These are phyloP conservation scores for Aegypius monachus DNA, from an alignment of 2,113 vertebrate species.

Conservation along the genomic window DNA sequence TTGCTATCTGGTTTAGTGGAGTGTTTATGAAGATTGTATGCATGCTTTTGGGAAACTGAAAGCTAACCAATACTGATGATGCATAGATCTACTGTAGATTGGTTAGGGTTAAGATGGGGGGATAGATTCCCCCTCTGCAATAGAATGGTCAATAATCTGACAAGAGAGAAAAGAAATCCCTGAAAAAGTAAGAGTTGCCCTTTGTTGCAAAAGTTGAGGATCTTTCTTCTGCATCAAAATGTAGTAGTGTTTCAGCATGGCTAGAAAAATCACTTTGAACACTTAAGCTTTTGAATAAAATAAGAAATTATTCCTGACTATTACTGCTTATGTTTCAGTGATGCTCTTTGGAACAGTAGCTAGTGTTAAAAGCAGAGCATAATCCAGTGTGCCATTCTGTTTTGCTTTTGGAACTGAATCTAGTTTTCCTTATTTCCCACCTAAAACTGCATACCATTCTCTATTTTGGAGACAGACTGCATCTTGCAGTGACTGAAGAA, in stretches of 20 bases:
- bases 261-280: not conserved
- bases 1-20: not conserved
- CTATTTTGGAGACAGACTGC: not conserved
- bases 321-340: not conserved
- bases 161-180: not conserved
- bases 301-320: not conserved
- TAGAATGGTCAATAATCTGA: not conserved
- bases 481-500: not conserved
- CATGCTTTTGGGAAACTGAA: not conserved
- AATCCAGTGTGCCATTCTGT: not conserved
- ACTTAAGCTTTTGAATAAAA: not conserved
- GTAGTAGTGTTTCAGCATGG: not conserved
- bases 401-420: not conserved
- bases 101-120: not conserved
- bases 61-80: not conserved
- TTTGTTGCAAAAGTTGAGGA: not conserved
- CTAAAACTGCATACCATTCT: not conserved
- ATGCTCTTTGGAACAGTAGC: not conserved
- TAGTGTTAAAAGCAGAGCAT: not conserved
- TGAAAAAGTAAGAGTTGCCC: not conserved
- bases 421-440: not conserved
- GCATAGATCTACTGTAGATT: not conserved
- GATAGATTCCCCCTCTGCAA: not conserved
- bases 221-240: not conserved
- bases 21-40: not conserved